These are phyloP conservation scores for Sarcophaga peregrina DNA, from an alignment of 1,140 invertebrate genomes.

Conservation along the genomic window DNA sequence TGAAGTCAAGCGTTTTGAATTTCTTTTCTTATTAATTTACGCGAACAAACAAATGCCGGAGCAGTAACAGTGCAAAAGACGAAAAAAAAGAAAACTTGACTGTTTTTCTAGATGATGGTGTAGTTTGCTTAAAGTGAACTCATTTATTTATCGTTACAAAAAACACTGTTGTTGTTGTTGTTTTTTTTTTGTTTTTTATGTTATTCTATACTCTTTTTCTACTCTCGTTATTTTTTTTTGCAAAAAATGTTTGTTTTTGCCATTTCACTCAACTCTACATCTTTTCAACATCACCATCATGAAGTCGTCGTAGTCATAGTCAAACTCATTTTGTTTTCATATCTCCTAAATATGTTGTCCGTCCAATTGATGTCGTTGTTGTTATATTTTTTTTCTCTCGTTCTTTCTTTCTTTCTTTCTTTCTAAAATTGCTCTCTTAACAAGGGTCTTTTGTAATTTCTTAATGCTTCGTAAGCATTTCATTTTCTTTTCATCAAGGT, in stretches of 20 bases:
- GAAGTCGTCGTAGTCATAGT: too few relatives aligned
- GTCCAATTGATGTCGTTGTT: neutral
- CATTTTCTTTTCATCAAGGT: slow-evolving; percentile 54
- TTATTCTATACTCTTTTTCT: too few relatives aligned
- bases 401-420: neutral
- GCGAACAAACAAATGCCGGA: neutral
- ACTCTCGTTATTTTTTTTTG: too few relatives aligned
- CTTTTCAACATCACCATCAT: neutral
- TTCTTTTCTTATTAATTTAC: neutral
- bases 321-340: too few relatives aligned
- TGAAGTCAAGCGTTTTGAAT: slow-evolving; percentile 13
- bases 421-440: neutral
- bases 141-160: neutral
- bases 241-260: neutral
- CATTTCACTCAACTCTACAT: neutral
- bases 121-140: neutral
- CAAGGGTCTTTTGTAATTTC: slow-evolving; percentile 36
- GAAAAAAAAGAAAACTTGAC: neutral
- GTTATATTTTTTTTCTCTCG: slow-evolving; percentile 8
- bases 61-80: too few relatives aligned
- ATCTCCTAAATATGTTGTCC: neutral
- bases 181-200: too few relatives aligned
- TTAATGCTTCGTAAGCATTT: slow-evolving; percentile 42
- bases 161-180: too few relatives aligned
- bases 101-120: neutral